Conservation (phyloP, 2,113 vertebrate genomes). For the Centropristis striata region DNA sequence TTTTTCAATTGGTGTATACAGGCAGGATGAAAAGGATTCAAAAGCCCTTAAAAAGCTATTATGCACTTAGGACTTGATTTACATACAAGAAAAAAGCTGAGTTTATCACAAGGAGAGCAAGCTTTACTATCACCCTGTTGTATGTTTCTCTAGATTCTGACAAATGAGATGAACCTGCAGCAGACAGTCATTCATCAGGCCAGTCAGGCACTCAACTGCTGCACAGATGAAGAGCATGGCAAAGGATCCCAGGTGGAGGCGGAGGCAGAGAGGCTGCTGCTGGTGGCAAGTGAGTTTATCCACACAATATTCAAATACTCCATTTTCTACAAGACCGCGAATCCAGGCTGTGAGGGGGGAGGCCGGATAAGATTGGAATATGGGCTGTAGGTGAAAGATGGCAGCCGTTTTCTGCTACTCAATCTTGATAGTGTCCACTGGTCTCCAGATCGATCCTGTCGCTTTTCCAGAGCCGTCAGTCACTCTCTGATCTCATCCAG, state of each 20-base stretch:
- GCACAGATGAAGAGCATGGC: slow-evolving; percentile 96
- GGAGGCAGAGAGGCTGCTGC: slow-evolving; percentile 94
- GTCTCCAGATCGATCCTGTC: too few relatives aligned
- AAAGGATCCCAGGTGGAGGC: slow-evolving; percentile 97
- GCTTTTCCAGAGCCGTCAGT: too few relatives aligned
- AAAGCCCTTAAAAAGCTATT: too few relatives aligned
- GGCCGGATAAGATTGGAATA: too few relatives aligned
- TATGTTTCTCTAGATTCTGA: slow-evolving; percentile 71
- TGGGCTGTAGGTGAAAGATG: too few relatives aligned
- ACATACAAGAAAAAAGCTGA: background rate
- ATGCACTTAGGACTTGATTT: background rate
- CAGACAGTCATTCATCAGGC: slow-evolving; percentile 97
- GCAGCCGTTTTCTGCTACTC: too few relatives aligned
- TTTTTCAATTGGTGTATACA: too few relatives aligned
- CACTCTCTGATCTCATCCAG: too few relatives aligned
- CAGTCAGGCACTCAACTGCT: slow-evolving; percentile 98
- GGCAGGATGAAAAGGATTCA: too few relatives aligned
- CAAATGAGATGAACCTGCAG: slow-evolving; percentile 94
- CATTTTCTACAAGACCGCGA: too few relatives aligned
- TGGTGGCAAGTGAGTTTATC: slow-evolving; percentile 91
- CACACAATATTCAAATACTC: background rate
- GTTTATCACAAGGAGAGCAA: background rate
- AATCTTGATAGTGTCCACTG: too few relatives aligned
- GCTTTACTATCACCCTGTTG: background rate
- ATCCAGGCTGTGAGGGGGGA: too few relatives aligned